Evolutionary conservation across 2,888 invertebrate genomes (phyloP), one percentile per base, ranked within the genome.

Genomic region (Erebia aethiops): DNA sequence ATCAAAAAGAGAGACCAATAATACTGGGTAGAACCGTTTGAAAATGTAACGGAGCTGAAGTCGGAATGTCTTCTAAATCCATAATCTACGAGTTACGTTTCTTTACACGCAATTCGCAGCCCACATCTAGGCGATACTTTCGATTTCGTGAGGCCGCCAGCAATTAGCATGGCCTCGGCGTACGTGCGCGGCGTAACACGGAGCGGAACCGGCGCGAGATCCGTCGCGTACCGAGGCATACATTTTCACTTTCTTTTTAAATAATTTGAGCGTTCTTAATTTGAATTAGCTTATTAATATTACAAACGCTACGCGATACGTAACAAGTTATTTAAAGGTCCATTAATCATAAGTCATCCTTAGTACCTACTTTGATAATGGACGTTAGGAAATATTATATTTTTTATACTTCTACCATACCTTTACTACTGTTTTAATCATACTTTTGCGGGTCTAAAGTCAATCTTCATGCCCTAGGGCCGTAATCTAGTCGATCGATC

Each of bases 111-210:
- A 72, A 76, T 77, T 81, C 79, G 85, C 82, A 85, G 84, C 85
- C 86, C 82, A 87, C 84, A 88, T 87, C 84, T 74, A 76, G 74
- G 74, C 75, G 70, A 71, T 87, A 90, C 92, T 92, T 92, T 92
- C 92, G 90, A 89, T 92, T 92, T 92, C 90, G 90, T 90, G 91
- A 89, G 88, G 86, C 82, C 81, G 81, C 83, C 87, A 90, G 92
- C 88, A 90, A 92, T 92, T 92, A 91, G 88, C 88, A 91, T 90
- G 90, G 89, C 88, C 89, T 87, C 88, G 87, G 82, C 86, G 86
- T 88, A 88, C 88, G 88, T 87, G 87, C 78, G 81, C 85, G 82
- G 87, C 88, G 90, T 88, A 87, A 86, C 81, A 83, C 86, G 86
- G 86, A 88, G 85, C 91, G 90, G 89, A 89, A 90, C 90, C 87